A percentile compares a stretch with the other conserved stretches of the same genome.
phyloP scores from a whole-genome alignment of 2,797 vertebrate genomes.

The Phataginus tetradactyla region DNA sequence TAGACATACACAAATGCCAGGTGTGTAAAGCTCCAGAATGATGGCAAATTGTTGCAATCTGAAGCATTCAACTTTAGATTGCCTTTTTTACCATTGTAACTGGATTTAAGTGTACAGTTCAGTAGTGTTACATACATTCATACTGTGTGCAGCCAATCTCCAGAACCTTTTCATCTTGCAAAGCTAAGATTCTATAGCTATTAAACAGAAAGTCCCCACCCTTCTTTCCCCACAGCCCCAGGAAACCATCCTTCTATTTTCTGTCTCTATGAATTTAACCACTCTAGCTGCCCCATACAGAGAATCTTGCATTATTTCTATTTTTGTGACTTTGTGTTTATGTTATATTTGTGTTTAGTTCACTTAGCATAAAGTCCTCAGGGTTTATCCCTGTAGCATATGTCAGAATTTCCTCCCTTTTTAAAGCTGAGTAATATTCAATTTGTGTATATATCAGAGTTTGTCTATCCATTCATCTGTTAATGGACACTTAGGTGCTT shows the following conservation, averaged over 20 bases:
- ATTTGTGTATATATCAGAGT: background rate
- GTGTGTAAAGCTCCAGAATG: background rate
- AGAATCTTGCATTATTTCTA: background rate
- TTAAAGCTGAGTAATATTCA: background rate
- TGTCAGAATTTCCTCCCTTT: background rate
- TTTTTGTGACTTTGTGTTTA: background rate
- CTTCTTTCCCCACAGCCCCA: background rate
- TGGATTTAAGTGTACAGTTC: background rate
- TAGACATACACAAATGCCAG: background rate
- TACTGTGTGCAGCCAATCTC: background rate
- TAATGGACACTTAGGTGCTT: background rate
- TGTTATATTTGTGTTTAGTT: background rate
- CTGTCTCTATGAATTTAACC: background rate
- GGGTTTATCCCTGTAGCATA: background rate
- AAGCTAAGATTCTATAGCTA: background rate
- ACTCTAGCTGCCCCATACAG: background rate
- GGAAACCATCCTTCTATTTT: background rate
- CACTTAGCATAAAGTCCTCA: background rate
- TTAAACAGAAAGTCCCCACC: background rate
- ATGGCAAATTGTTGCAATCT: background rate
- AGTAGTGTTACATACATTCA: background rate
- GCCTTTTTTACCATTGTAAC: background rate
- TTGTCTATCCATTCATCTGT: background rate
- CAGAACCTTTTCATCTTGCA: background rate
- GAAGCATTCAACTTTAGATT: background rate